phyloP scores from a whole-genome alignment of 2,888 invertebrate genomes.

The Melipona beecheii region DNA sequence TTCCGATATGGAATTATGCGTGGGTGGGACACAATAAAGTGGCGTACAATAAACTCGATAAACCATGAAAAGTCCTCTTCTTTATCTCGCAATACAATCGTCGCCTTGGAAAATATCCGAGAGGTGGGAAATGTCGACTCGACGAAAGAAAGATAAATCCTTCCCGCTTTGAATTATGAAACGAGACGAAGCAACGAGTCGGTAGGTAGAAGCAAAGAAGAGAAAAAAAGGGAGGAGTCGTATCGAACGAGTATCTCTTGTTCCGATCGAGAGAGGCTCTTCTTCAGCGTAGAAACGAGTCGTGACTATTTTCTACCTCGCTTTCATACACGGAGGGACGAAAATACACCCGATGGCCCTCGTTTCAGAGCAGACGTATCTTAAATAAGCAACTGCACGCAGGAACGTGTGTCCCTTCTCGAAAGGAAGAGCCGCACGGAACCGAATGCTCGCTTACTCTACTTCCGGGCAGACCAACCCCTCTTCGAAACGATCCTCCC shows the following conservation, averaged over 20 bases:
- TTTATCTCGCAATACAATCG: background rate
- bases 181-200: background rate
- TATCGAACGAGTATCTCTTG: background rate
- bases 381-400: slow-evolving; percentile 61
- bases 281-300: slow-evolving; percentile 25
- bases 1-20: background rate
- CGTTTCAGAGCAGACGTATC: slow-evolving; percentile 53
- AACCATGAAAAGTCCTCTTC: too few relatives aligned
- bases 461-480: slow-evolving; percentile 56
- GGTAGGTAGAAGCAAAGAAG: background rate
- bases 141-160: slow-evolving; percentile 2
- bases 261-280: slow-evolving; percentile 44
- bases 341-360: slow-evolving; percentile 57
- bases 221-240: background rate
- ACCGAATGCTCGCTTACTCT: slow-evolving; percentile 25
- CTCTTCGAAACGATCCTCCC: background rate
- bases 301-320: slow-evolving; percentile 53
- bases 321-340: slow-evolving; percentile 52
- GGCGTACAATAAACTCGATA: slow-evolving; percentile 8
- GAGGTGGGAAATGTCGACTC: background rate
- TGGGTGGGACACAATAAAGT: background rate
- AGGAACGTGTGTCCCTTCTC: slow-evolving; percentile 29
- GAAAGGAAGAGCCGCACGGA: slow-evolving; percentile 25
- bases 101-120: too few relatives aligned
- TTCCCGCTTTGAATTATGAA: background rate